phyloP scores from a whole-genome alignment of 2,888 invertebrate genomes.

The Cinara cedri region DNA sequence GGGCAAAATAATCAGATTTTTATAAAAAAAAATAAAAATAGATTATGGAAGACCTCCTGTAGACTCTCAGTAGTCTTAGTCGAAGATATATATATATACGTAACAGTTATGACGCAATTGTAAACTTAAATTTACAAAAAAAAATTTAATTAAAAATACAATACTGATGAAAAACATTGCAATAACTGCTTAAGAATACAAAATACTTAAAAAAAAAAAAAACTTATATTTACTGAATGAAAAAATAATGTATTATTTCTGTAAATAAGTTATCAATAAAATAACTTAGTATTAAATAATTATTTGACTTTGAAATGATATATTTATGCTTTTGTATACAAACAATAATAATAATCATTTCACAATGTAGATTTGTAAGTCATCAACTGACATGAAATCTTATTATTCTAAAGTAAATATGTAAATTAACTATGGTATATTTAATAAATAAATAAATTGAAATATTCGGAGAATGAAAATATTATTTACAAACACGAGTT shows the following conservation, averaged over 20 bases:
- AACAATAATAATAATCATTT: no score
- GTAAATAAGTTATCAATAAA: not conserved
- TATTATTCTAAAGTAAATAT: no score
- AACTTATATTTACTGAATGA: no score
- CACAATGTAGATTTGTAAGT: no score
- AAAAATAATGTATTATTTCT: not conserved
- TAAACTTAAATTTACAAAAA: not conserved
- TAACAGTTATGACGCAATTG: no score
- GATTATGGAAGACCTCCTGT: conserved; percentile 36
- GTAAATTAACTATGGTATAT: not conserved
- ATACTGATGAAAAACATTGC: not conserved
- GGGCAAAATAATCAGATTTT: not conserved
- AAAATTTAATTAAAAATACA: conserved; percentile 1
- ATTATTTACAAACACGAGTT: conserved; percentile 38
- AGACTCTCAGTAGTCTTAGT: conserved; percentile 5
- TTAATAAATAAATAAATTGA: not conserved
- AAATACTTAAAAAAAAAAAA: not conserved
- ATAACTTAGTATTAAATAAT: no score
- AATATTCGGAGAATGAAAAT: not conserved
- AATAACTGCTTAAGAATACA: not conserved
- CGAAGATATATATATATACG: not conserved
- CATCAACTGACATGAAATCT: no score
- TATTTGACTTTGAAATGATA: no score
- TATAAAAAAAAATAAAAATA: not conserved
- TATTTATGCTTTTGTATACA: no score